phyloP scores from a whole-genome alignment of 1,140 invertebrate species.

The Brachionus asplanchnoidis region DNA sequence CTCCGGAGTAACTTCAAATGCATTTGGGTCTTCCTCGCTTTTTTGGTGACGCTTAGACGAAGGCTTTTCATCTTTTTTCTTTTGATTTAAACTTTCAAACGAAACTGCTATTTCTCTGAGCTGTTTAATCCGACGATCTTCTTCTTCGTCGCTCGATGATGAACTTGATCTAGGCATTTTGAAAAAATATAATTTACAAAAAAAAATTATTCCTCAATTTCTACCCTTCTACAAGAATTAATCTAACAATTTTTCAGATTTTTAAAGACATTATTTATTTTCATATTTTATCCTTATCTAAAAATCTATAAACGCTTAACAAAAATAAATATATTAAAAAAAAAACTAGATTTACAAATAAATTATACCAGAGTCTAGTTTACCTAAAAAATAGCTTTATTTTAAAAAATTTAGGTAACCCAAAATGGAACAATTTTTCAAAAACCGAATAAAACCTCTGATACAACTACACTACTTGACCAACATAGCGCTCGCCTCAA shows the following conservation, averaged over 20 bases:
- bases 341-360: slow-evolving; percentile 3
- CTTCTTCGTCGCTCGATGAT: slow-evolving; percentile 13
- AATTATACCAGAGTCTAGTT: neutral
- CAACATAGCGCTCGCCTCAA: slow-evolving; percentile 11
- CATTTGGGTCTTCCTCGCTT: neutral
- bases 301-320: neutral
- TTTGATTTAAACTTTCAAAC: neutral
- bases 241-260: neutral
- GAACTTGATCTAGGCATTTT: slow-evolving; percentile 10
- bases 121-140: neutral
- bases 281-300: slow-evolving; percentile 1
- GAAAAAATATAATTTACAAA: neutral
- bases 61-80: neutral
- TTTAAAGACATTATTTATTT: neutral
- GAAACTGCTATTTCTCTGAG: neutral
- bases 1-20: neutral
- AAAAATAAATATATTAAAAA: neutral
- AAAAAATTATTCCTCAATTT: neutral
- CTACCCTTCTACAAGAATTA: neutral
- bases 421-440: neutral
- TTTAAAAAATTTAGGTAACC: neutral
- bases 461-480: neutral
- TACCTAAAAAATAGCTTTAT: neutral
- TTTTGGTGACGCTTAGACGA: neutral
- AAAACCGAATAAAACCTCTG: slow-evolving; percentile 13